Evolutionary conservation across 2,797 vertebrate species (phyloP).

Genomic region (Poecilia picta): DNA sequence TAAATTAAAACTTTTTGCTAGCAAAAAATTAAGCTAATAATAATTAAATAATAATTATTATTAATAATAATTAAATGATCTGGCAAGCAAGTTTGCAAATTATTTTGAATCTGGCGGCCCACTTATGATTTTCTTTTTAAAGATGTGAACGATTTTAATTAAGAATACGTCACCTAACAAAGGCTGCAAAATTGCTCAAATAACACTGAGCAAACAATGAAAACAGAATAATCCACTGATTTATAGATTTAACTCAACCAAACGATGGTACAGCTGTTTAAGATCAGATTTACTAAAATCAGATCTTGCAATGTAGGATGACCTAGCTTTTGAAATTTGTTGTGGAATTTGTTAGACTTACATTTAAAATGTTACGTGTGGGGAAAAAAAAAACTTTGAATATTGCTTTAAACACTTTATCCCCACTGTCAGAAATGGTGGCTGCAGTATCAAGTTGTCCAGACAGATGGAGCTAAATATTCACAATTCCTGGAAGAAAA

Average conservation of each 20-base stretch:
- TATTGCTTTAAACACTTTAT: background rate
- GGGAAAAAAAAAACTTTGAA: background rate
- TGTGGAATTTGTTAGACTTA: background rate
- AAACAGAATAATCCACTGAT: background rate
- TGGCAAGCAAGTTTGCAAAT: no score
- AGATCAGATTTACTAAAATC: background rate
- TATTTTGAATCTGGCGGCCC: no score
- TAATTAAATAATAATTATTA: no score
- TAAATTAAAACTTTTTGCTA: no score
- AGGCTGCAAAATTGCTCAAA: background rate
- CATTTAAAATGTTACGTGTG: background rate
- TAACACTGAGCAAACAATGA: background rate
- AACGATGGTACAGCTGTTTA: background rate
- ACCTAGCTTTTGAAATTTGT: background rate
- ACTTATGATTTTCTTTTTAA: no score
- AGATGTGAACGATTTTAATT: no score
- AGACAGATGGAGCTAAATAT: background rate
- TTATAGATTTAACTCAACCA: background rate
- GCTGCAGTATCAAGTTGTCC: background rate
- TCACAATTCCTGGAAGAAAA: background rate
- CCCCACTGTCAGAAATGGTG: background rate
- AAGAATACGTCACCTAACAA: no score
- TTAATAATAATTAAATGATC: no score
- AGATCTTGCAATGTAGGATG: background rate
- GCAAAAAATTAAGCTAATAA: no score